A percentile compares a stretch with the other conserved stretches of the same genome.
These are phyloP conservation scores for Macropus fuliginosus DNA, from an alignment of 2,797 vertebrate genomes.

Conservation along the genomic window DNA sequence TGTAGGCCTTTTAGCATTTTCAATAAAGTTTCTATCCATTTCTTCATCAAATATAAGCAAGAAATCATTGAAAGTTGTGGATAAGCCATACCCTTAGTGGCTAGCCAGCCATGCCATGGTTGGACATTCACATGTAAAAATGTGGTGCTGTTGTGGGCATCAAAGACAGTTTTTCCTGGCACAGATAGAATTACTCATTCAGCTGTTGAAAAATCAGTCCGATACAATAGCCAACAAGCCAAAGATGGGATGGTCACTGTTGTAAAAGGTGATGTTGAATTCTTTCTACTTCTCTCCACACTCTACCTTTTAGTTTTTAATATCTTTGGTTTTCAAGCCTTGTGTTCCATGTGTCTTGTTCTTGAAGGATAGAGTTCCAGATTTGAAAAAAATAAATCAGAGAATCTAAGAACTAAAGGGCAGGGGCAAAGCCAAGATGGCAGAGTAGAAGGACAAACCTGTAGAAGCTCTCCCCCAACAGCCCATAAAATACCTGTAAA, in stretches of 20 bases:
- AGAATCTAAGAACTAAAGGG: not conserved
- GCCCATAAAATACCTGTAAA: no score
- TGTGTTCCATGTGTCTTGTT: not conserved
- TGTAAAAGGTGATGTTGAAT: not conserved
- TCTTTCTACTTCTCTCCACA: not conserved
- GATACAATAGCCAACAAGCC: not conserved
- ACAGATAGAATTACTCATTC: not conserved
- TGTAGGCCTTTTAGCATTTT: not conserved
- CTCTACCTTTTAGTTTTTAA: not conserved
- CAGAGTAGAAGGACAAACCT: no score
- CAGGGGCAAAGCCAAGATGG: no score
- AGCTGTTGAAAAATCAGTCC: not conserved
- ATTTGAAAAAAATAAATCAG: not conserved
- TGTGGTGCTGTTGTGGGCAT: not conserved
- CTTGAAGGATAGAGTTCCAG: not conserved
- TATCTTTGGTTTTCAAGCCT: not conserved
- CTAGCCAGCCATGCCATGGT: not conserved
- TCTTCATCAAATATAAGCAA: conserved; percentile 18
- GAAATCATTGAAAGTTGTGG: not conserved
- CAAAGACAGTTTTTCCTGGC: not conserved
- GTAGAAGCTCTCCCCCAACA: no score
- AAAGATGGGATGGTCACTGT: not conserved
- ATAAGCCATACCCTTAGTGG: not conserved
- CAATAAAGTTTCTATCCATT: not conserved
- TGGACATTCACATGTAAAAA: not conserved